Percentiles rank a stretch among this genome's conserved stretches.
Conservation (phyloP, 2,888 invertebrate genomes). For the Eristalinus sepulchralis region DNA sequence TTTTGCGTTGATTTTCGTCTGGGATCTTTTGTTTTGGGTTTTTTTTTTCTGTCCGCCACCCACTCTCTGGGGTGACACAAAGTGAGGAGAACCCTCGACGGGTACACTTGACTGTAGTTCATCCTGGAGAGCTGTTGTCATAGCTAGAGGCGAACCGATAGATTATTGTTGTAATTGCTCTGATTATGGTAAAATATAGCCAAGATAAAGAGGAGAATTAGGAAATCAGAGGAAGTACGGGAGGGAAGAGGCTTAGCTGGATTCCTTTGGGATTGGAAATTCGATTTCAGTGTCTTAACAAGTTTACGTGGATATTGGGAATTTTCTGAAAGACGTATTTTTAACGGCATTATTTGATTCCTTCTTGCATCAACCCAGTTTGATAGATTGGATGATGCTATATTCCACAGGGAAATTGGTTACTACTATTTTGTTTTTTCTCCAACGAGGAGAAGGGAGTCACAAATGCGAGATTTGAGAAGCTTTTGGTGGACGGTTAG, state of each 20-base stretch:
- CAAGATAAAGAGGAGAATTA: no score
- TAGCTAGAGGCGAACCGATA: neutral
- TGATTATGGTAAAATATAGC: neutral
- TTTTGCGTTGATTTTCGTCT: neutral
- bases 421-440: no score
- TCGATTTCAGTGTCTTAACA: no score
- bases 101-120: neutral
- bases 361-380: no score
- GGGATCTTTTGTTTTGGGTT: neutral
- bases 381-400: no score
- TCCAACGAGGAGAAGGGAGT: no score
- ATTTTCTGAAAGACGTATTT: no score
- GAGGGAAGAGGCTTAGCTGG: neutral
- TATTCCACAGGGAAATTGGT: no score
- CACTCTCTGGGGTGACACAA: neutral
- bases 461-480: no score
- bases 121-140: neutral
- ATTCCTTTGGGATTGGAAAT: neutral
- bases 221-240: neutral
- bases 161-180: neutral
- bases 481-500: no score
- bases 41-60: neutral
- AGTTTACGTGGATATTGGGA: no score
- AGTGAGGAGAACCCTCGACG: neutral
- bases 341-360: no score